phyloP scores from a whole-genome alignment of 2,797 vertebrate species.

The Bucorvus abyssinicus region DNA sequence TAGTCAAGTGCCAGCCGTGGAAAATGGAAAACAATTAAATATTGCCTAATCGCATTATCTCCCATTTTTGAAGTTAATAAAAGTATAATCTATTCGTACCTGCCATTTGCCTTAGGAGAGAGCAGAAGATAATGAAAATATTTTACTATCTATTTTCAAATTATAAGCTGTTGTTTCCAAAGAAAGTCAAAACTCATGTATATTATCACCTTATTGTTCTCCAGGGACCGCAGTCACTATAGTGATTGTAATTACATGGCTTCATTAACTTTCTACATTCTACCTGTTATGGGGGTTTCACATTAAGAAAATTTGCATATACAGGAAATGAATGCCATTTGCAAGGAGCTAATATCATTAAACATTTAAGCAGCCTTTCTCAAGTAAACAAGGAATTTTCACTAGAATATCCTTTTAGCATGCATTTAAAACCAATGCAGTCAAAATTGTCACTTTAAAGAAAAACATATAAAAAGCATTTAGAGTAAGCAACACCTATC shows the following conservation, averaged over 20 bases:
- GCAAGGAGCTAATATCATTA: constrained; percentile 83
- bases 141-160: constrained; percentile 85
- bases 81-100: constrained; percentile 81
- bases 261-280: constrained; percentile 90
- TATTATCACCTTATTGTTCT: constrained; percentile 83
- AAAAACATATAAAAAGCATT: constrained; percentile 13
- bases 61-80: constrained; percentile 82
- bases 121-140: constrained; percentile 83
- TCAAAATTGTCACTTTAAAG: constrained; percentile 41
- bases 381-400: constrained; percentile 70
- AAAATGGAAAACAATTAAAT: constrained; percentile 77
- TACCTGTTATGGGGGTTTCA: constrained; percentile 83
- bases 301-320: constrained; percentile 90
- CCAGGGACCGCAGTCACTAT: constrained; percentile 83
- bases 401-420: constrained; percentile 31
- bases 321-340: constrained; percentile 86
- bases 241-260: constrained; percentile 90
- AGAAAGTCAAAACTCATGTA: constrained; percentile 78
- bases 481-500: constrained; percentile 36
- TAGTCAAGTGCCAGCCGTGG: constrained; percentile 3
- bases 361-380: constrained; percentile 77
- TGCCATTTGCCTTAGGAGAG: constrained; percentile 80
- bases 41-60: constrained; percentile 72
- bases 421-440: constrained; percentile 38
- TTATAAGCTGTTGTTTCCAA: constrained; percentile 80